Conservation (phyloP, 1,140 invertebrate species). For the Zaprionus camerounensis region DNA sequence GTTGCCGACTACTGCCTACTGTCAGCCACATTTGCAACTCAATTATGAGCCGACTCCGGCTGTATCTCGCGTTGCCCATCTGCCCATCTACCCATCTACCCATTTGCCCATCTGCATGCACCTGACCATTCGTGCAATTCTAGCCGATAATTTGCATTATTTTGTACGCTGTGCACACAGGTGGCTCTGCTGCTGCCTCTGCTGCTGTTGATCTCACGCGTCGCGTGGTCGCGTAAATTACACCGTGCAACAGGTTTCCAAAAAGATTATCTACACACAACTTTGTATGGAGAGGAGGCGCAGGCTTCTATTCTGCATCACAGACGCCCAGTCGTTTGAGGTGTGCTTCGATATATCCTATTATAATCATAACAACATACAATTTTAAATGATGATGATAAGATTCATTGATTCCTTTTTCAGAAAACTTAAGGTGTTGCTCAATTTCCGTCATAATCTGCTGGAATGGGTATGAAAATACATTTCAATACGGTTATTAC, state of each 20-base stretch:
- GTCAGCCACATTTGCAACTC: constrained; percentile 66
- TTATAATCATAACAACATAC: background rate
- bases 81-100: constrained; percentile 9
- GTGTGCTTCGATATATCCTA: background rate
- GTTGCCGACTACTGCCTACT: constrained; percentile 1
- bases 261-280: background rate
- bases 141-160: constrained; percentile 80
- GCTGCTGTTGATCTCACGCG: constrained; percentile 70
- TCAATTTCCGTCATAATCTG: too few species aligned
- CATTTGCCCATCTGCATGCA: constrained; percentile 58
- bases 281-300: background rate
- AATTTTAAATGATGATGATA: too few species aligned
- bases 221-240: constrained; percentile 65
- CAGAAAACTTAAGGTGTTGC: too few species aligned
- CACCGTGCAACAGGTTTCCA: constrained; percentile 47
- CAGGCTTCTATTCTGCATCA: background rate
- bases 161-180: constrained; percentile 61
- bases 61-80: constrained; percentile 48
- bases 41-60: constrained; percentile 60
- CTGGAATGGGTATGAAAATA: too few species aligned
- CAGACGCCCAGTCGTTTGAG: background rate
- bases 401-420: too few species aligned
- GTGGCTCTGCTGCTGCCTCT: constrained; percentile 58
- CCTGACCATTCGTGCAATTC: constrained; percentile 78
- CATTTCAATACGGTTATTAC: too few species aligned